Conservation (phyloP, 1,140 invertebrate genomes). For the Cardiocondyla obscurior region DNA sequence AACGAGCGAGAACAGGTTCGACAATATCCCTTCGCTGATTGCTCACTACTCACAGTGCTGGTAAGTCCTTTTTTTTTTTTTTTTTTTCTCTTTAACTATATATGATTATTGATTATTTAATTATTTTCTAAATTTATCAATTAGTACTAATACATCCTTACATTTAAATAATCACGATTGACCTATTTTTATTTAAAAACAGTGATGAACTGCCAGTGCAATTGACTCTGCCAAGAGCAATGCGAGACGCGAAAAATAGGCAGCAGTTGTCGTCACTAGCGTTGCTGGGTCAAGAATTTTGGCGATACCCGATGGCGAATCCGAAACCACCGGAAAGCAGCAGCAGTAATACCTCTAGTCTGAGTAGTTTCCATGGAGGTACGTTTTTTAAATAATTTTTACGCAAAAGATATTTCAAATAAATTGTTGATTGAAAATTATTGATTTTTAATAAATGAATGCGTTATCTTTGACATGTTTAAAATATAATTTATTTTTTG, state of each 20-base stretch:
- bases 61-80: constrained; percentile 84
- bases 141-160: background rate
- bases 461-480: background rate
- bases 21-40: constrained; percentile 95
- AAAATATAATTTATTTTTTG: constrained; percentile 5
- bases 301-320: constrained; percentile 93
- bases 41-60: constrained; percentile 97
- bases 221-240: constrained; percentile 92
- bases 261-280: constrained; percentile 95
- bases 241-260: constrained; percentile 93
- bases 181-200: constrained; percentile 69
- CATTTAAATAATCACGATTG: no score
- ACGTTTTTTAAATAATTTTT: constrained; percentile 35
- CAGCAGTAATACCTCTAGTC: constrained; percentile 82
- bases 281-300: constrained; percentile 96
- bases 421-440: no score
- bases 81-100: constrained; percentile 23
- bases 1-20: constrained; percentile 96
- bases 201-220: constrained; percentile 97
- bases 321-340: constrained; percentile 84
- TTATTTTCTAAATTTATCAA: background rate
- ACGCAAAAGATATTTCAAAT: background rate
- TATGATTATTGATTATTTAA: background rate
- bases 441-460: no score
- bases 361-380: constrained; percentile 82